These are phyloP conservation scores for Euglossa dilemma DNA, from an alignment of 1,140 invertebrate species.

Conservation along the genomic window DNA sequence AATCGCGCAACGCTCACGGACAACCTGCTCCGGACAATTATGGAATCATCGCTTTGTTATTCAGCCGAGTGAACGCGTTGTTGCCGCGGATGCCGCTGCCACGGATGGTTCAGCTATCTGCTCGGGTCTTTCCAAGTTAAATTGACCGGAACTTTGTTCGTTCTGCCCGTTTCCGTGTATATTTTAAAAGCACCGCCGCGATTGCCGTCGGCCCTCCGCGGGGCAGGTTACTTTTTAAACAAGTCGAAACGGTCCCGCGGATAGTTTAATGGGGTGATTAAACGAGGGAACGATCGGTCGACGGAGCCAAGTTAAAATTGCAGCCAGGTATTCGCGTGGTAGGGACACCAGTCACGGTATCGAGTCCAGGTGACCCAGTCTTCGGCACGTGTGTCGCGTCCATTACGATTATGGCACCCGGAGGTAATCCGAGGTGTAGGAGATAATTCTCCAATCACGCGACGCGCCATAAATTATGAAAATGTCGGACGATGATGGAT, in stretches of 20 bases:
- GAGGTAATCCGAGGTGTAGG: conserved; percentile 3
- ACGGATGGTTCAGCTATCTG: background rate
- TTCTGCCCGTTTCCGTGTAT: background rate
- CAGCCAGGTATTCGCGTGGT: background rate
- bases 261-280: background rate
- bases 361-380: background rate
- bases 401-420: background rate
- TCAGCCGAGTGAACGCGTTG: background rate
- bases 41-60: conserved; percentile 2
- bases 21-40: conserved; percentile 25
- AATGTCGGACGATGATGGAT: background rate
- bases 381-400: background rate
- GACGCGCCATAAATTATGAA: background rate
- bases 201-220: background rate
- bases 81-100: background rate
- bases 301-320: background rate
- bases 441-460: conserved; percentile 8
- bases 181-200: background rate
- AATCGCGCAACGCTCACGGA: conserved; percentile 17
- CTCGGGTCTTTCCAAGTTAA: conserved; percentile 13
- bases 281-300: background rate
- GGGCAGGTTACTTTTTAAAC: background rate
- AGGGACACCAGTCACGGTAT: background rate
- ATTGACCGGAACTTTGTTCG: background rate
- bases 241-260: background rate